A percentile compares a stretch with the other conserved stretches of the same genome.
phyloP scores from a whole-genome alignment of 64 coral and sea anemone genomes.

The Cladopsammia gracilis region DNA sequence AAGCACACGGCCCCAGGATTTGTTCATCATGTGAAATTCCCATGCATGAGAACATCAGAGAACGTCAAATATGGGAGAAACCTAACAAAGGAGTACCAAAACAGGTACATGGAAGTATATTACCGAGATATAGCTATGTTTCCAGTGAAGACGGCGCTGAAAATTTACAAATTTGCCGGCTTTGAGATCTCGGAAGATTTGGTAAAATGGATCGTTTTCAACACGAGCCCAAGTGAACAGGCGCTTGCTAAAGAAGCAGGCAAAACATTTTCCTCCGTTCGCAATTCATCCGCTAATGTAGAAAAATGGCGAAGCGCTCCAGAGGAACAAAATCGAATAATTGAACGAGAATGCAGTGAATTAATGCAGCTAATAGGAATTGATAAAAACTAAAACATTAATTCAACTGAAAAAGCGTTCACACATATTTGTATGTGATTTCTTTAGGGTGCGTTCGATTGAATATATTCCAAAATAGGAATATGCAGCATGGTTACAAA shows the following conservation, averaged over 20 bases:
- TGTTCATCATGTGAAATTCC: not conserved
- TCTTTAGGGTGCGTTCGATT: too few species aligned
- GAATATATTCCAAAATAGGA: too few species aligned
- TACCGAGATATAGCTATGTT: conserved; percentile 50
- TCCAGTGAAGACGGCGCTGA: conserved; percentile 32
- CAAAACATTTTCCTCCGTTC: not conserved
- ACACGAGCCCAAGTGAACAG: conserved; percentile 46
- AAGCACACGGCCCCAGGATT: conserved; percentile 19
- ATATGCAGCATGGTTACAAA: too few species aligned
- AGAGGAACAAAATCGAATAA: conserved; percentile 10
- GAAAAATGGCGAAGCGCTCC: conserved; percentile 55
- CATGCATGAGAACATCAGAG: not conserved
- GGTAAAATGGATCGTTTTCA: conserved; percentile 44
- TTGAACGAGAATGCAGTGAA: conserved; percentile 40
- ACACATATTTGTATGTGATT: too few species aligned
- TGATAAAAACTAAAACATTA: too few species aligned
- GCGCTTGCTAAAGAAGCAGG: not conserved
- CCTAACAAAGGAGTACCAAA: not conserved
- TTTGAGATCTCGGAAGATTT: conserved; percentile 41
- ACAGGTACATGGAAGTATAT: conserved; percentile 39
- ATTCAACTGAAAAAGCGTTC: too few species aligned
- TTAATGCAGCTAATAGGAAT: conserved; percentile 49
- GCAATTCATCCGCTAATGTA: conserved; percentile 49
- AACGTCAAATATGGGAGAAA: conserved; percentile 49
- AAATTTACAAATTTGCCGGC: conserved; percentile 53